phyloP scores from a whole-genome alignment of 2,113 vertebrate genomes.

The Hippoglossus stenolepis region DNA sequence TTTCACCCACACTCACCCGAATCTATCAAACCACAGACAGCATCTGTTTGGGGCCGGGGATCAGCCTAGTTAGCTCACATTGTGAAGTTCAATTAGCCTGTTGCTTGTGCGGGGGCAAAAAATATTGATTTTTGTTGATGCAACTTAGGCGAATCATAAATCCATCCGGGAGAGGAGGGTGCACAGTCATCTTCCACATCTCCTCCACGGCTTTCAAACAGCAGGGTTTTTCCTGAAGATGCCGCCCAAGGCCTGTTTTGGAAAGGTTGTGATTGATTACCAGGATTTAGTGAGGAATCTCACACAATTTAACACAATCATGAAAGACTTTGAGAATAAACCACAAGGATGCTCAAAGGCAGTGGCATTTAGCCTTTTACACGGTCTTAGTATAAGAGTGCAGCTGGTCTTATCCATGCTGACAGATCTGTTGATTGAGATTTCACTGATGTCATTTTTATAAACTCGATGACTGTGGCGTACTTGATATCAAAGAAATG shows the following conservation, averaged over 20 bases:
- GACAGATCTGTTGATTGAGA: constrained; percentile 51
- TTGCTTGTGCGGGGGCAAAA: constrained; percentile 25
- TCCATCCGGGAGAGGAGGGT: neutral
- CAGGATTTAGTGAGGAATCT: constrained; percentile 74
- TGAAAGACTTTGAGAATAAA: constrained; percentile 56
- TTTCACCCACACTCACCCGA: constrained; percentile 62
- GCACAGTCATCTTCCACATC: constrained; percentile 40
- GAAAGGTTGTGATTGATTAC: constrained; percentile 75
- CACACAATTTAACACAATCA: constrained; percentile 71
- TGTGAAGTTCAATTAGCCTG: constrained; percentile 54
- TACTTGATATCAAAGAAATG: constrained; percentile 13
- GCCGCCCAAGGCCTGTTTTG: constrained; percentile 68
- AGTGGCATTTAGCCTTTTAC: constrained; percentile 45
- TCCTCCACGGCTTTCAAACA: constrained; percentile 33
- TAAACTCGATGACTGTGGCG: constrained; percentile 11
- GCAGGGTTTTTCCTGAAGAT: constrained; percentile 67
- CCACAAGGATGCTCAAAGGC: constrained; percentile 44
- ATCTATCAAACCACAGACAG: constrained; percentile 57
- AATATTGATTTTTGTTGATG: constrained; percentile 53
- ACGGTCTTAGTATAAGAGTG: constrained; percentile 8
- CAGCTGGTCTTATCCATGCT: constrained; percentile 1
- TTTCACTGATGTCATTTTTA: constrained; percentile 34
- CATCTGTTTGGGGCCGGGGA: constrained; percentile 3
- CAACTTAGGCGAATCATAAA: constrained; percentile 48
- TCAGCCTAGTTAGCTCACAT: constrained; percentile 55